These are phyloP conservation scores for Urocolius indicus DNA, from an alignment of 2,113 vertebrate species.

Conservation along the genomic window DNA sequence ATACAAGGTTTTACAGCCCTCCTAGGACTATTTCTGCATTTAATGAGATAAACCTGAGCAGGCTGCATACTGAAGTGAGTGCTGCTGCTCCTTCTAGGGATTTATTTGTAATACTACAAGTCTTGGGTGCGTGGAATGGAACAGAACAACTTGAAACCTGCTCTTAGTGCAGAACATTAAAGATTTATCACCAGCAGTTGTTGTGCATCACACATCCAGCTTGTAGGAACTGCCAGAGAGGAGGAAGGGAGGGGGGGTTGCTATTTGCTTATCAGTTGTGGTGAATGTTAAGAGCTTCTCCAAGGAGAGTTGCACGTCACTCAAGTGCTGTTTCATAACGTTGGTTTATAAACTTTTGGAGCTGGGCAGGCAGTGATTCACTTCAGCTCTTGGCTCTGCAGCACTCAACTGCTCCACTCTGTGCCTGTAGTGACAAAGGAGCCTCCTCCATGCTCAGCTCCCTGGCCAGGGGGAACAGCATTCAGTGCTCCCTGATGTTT, in stretches of 20 bases:
- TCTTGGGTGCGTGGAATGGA: background rate
- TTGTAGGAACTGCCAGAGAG: background rate
- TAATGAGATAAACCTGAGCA: background rate
- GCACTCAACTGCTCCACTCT: fast-evolving
- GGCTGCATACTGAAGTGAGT: background rate
- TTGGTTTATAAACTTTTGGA: background rate
- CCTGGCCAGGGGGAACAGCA: fast-evolving
- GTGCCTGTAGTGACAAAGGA: fast-evolving
- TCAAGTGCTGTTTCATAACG: background rate
- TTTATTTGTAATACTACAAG: background rate
- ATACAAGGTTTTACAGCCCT: too few species aligned
- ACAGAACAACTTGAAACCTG: background rate
- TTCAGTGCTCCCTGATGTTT: fast-evolving
- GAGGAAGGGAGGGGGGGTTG: background rate
- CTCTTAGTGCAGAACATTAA: background rate
- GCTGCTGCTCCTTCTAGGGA: background rate
- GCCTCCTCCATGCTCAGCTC: background rate
- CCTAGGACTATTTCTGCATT: background rate
- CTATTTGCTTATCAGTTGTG: conserved; percentile 9
- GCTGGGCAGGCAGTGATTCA: background rate
- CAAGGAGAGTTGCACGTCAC: background rate
- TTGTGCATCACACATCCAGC: background rate
- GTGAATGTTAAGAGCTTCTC: conserved; percentile 11
- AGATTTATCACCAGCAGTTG: fast-evolving
- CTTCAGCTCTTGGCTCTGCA: background rate